Evolutionary conservation across 2,888 invertebrate species (phyloP).

Genomic region (Rhagophthalmus giganteus): DNA sequence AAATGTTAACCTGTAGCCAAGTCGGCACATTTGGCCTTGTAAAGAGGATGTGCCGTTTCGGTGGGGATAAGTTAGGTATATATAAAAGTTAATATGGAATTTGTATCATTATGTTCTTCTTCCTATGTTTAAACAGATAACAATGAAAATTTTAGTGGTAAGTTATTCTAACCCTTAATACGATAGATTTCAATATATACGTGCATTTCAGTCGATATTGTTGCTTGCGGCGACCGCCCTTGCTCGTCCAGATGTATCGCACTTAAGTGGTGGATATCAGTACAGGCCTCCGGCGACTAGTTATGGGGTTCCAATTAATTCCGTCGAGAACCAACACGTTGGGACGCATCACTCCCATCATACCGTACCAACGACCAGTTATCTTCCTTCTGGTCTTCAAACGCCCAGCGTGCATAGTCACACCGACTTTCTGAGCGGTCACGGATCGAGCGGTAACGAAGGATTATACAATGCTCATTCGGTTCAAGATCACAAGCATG

Average conservation of each 20-base stretch:
- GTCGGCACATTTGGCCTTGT: constrained; percentile 47
- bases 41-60: constrained; percentile 48
- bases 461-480: constrained; percentile 21
- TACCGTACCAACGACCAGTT: not conserved
- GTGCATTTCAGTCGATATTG: too few relatives aligned
- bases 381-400: not conserved
- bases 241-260: constrained; percentile 61
- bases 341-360: not conserved
- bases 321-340: not conserved
- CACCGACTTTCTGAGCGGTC: not conserved
- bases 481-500: constrained; percentile 42
- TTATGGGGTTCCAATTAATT: constrained; percentile 41
- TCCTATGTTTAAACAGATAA: too few relatives aligned
- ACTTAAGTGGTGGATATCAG: constrained; percentile 54
- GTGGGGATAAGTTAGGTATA: constrained; percentile 38
- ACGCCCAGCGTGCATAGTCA: not conserved
- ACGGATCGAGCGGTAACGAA: not conserved
- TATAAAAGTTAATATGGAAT: constrained; percentile 1
- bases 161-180: too few relatives aligned
- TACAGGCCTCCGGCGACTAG: constrained; percentile 51
- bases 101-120: constrained; percentile 1
- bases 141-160: constrained; percentile 48
- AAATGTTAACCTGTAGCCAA: constrained; percentile 13
- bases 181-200: too few relatives aligned
- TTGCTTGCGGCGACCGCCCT: constrained; percentile 59